phyloP scores from a whole-genome alignment of 2,797 vertebrate species.

The Pipistrellus pipistrellus region DNA sequence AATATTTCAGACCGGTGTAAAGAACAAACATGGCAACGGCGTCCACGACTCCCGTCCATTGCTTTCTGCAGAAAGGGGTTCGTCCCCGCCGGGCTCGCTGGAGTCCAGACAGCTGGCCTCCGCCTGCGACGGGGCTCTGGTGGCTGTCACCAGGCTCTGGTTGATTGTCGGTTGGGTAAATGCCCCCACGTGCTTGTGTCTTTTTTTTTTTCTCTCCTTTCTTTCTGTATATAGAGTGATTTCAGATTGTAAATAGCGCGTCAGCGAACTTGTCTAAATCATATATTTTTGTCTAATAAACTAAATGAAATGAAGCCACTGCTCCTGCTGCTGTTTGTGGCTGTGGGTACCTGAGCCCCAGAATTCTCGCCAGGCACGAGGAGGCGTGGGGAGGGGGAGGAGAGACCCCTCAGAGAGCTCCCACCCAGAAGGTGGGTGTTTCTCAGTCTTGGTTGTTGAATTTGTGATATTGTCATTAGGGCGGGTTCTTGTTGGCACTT shows the following conservation, averaged over 20 bases:
- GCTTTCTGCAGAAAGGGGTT: conserved; percentile 92
- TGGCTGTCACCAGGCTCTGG: conserved; percentile 90
- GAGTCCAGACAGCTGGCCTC: conserved; percentile 76
- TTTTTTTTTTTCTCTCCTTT: conserved; percentile 42
- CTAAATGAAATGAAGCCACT: conserved; percentile 96
- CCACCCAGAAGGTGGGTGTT: neutral
- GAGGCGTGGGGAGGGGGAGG: too few species aligned
- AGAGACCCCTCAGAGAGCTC: neutral
- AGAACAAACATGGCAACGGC: conserved; percentile 86
- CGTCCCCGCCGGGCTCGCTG: neutral
- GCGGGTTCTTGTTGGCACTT: conserved; percentile 21
- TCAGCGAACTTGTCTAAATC: conserved; percentile 99
- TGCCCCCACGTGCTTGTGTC: conserved; percentile 92
- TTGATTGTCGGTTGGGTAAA: conserved; percentile 93
- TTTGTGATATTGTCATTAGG: neutral
- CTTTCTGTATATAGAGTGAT: conserved; percentile 97
- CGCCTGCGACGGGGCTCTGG: conserved; percentile 91
- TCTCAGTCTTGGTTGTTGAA: neutral
- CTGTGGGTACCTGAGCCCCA: neutral
- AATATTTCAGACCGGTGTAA: conserved; percentile 86
- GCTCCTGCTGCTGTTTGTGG: conserved; percentile 75
- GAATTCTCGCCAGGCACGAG: neutral
- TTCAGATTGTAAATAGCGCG: conserved; percentile 98
- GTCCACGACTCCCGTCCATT: conserved; percentile 89
- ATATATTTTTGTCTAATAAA: conserved; percentile 99